These are phyloP conservation scores for Notechis scutatus DNA, from an alignment of 2,113 vertebrate species.

Conservation along the genomic window DNA sequence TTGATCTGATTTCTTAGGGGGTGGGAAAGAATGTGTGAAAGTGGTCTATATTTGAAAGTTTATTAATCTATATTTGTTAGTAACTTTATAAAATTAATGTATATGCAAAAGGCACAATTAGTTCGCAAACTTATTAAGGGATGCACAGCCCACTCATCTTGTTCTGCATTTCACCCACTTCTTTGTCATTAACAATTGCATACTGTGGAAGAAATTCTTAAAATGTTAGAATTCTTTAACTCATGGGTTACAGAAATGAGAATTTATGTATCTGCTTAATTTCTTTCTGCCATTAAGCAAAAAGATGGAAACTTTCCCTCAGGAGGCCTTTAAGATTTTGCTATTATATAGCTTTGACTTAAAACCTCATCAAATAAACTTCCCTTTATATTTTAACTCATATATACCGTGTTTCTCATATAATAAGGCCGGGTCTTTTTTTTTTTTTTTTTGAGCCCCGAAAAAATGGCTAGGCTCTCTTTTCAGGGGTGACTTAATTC, in stretches of 20 bases:
- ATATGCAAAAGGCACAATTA: neutral
- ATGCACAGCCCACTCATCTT: neutral
- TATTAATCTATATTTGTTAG: too few species aligned
- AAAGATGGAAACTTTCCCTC: neutral
- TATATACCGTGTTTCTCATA: too few species aligned
- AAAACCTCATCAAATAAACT: neutral
- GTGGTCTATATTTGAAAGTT: neutral
- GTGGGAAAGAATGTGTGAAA: neutral
- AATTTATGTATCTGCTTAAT: neutral
- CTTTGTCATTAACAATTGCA: neutral
- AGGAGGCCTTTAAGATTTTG: neutral
- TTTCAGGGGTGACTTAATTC: too few species aligned
- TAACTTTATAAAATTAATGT: neutral
- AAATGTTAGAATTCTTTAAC: neutral
- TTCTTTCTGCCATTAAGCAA: neutral
- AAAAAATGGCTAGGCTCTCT: too few species aligned
- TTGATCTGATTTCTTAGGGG: neutral
- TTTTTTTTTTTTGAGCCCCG: too few species aligned
- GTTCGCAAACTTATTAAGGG: neutral
- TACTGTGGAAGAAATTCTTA: neutral
- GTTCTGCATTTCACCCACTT: neutral
- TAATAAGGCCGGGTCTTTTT: too few species aligned
- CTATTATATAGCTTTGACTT: neutral
- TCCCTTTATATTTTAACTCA: neutral
- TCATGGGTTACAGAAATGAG: neutral